Evolutionary conservation across 2,888 invertebrate genomes (phyloP), one percentile per base, ranked within the genome.

Genomic region (Deladenus siricidicola): DNA sequence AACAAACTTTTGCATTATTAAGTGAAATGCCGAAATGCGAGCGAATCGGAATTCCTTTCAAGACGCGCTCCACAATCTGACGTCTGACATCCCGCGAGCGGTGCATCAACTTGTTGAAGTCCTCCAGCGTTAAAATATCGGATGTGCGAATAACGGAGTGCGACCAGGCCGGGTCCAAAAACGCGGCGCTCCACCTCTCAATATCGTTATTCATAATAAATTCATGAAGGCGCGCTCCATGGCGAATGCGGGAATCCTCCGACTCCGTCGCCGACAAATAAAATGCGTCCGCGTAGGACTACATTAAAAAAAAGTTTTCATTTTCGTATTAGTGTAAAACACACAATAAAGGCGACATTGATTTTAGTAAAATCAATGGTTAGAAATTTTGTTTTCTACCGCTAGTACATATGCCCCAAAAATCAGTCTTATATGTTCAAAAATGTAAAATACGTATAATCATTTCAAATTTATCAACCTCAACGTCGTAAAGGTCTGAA

Each of bases 41-140:
- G 26, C 71, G 62, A 45, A 78, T 76, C 4, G 78, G 78, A 28
- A 76, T 69, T 55, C 78, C 78, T 52, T 78, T 78, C 8, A 78
- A 65, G 3, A 79, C 76, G 17, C 75, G 65, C 44, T 76, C 73
- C 17, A 78, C 78, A 52, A 78, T 78, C 57, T 77, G 75, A 10
- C 78, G 66, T 2, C 78, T 68, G 4, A 78, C 73, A 30, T 75
- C 71, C 1, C 76, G 61, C 1, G 78, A 73, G 56, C 74, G 65
- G 66, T 75, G 72, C 78, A 78, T 78, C n/a, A 79, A 62, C 2
- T 70, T 68, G 69, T 73, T 75, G 69, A 78, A 79, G 58, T 79
- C 76, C 24, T 63, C 56, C 29, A 62, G 47, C 17, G 61, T 63
- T 14, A 14, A 30, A 19, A 58, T 28, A 21, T 64, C 49, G 3